A percentile compares a stretch with the other conserved stretches of the same genome.
These are phyloP conservation scores for Scylla paramamosain DNA, from an alignment of 1,140 invertebrate species.

Conservation along the genomic window DNA sequence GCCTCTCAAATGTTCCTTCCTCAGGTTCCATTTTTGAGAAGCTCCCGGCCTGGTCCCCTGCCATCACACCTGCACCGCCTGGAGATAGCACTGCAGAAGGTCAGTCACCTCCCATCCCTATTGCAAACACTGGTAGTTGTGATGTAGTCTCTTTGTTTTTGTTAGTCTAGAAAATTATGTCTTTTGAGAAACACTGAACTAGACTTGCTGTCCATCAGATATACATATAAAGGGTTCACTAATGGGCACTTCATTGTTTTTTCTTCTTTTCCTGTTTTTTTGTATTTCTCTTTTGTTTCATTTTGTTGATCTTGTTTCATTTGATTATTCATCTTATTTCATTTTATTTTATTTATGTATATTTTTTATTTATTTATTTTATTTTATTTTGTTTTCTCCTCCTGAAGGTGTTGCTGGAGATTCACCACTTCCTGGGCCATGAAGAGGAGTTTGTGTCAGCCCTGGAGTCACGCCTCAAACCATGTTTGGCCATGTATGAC, in stretches of 20 bases:
- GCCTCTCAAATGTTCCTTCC: background rate
- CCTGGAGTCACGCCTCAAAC: conserved; percentile 79
- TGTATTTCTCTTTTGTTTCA: background rate
- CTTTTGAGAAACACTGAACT: no score
- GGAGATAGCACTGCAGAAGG: conserved; percentile 60
- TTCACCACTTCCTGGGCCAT: conserved; percentile 71
- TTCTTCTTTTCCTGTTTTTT: no score
- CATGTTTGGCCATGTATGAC: conserved; percentile 81
- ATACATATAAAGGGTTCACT: no score
- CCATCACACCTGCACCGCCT: conserved; percentile 56
- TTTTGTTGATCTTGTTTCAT: background rate
- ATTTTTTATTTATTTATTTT: background rate
- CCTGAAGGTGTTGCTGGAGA: conserved; percentile 62
- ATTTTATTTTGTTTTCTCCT: background rate
- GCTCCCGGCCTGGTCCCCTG: conserved; percentile 50
- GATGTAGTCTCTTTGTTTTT: no score
- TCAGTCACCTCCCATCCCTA: background rate
- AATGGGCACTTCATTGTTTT: no score
- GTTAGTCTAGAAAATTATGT: no score
- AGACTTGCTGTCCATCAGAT: no score
- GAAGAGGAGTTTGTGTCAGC: conserved; percentile 49
- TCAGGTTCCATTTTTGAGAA: conserved; percentile 51
- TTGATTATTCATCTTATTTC: background rate
- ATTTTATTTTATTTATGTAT: background rate
- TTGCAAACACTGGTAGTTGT: no score